phyloP scores from a whole-genome alignment of 2,888 invertebrate genomes.

The Tetragonula carbonaria region DNA sequence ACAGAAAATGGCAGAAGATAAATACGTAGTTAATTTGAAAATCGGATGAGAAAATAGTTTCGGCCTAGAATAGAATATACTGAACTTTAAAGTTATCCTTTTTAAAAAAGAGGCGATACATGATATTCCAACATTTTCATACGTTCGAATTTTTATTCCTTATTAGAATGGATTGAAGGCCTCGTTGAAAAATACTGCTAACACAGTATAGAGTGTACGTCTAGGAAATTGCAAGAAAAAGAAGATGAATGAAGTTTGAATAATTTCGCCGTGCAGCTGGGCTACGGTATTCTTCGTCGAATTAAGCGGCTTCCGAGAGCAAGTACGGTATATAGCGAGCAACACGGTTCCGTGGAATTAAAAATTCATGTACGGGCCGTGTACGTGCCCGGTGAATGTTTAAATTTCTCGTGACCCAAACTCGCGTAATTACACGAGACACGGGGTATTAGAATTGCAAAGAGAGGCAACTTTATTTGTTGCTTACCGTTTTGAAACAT shows the following conservation, averaged over 20 bases:
- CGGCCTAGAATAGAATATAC: too few relatives aligned
- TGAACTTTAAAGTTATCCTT: too few relatives aligned
- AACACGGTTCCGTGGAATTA: background rate
- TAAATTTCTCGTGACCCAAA: background rate
- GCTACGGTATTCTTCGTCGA: background rate
- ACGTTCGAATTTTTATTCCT: background rate
- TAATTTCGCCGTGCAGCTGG: background rate
- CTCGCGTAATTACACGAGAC: background rate
- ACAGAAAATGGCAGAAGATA: too few relatives aligned
- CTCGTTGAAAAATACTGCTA: background rate
- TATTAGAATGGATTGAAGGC: background rate
- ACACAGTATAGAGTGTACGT: background rate
- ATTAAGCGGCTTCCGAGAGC: background rate
- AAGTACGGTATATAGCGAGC: background rate
- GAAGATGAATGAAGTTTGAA: background rate
- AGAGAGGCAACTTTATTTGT: background rate
- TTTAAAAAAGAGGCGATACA: too few relatives aligned
- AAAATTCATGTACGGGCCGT: slow-evolving; percentile 10
- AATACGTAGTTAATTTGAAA: too few relatives aligned
- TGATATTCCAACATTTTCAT: background rate
- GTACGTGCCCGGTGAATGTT: slow-evolving; percentile 9
- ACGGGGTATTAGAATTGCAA: background rate
- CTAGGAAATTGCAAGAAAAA: background rate
- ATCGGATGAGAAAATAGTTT: too few relatives aligned
- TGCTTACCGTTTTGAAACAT: slow-evolving; percentile 26